A percentile compares a stretch with the other conserved stretches of the same genome.
Conservation (phyloP, 1,140 invertebrate species). For the Orchestia grillus region DNA sequence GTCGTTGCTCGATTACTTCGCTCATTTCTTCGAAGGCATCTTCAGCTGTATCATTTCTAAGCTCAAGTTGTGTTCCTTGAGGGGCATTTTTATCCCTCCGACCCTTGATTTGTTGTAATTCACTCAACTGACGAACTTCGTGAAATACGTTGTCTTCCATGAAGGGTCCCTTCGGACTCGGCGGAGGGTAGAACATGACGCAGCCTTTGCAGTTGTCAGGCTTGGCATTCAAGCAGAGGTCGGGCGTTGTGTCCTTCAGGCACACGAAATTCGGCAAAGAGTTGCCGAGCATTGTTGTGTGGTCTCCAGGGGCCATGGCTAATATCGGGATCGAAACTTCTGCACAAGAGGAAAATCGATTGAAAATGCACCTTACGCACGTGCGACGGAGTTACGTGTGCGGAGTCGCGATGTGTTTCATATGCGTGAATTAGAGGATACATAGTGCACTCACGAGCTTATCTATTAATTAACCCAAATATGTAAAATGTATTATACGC, state of each 20-base stretch:
- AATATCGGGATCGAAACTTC: neutral
- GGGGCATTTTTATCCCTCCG: neutral
- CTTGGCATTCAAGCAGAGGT: neutral
- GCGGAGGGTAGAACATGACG: neutral
- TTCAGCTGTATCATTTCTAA: neutral
- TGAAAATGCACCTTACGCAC: neutral
- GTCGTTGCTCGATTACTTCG: neutral
- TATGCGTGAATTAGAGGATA: no score
- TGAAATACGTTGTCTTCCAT: constrained; percentile 3
- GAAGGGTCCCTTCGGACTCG: neutral
- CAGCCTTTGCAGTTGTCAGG: neutral
- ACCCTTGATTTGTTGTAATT: neutral
- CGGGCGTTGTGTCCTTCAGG: neutral
- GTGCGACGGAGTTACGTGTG: no score
- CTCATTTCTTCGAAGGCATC: constrained; percentile 18
- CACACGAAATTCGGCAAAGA: neutral
- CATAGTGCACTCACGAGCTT: no score
- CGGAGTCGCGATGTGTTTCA: no score
- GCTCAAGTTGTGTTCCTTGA: neutral
- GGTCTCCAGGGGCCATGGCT: neutral
- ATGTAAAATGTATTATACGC: no score
- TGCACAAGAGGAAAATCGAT: neutral
- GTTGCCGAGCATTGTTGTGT: neutral
- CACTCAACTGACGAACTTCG: constrained; percentile 14
- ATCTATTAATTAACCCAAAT: no score